Evolutionary conservation across 1,140 invertebrate species (phyloP), one percentile per base, ranked within the genome.

Genomic region (Maconellicoccus hirsutus): DNA sequence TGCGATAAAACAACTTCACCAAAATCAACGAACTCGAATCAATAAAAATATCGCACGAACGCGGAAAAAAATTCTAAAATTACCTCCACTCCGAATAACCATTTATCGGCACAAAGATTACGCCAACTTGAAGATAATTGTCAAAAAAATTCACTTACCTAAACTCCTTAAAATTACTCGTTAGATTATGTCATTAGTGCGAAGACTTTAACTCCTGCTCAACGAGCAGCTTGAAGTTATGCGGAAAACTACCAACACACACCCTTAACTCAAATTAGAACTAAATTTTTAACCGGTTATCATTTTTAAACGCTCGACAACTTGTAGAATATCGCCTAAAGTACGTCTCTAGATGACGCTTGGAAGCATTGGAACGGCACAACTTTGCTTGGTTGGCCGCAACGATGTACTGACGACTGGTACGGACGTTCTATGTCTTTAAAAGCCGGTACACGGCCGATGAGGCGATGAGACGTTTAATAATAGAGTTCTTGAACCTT

Each of bases 401-500:
- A 16, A 3, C 42, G 42, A 52, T 52, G 42, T 3, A 52, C 42
- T 52, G 42, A 16, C 16, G 6, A 52, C 6, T 52, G n/a, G 29
- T 33, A 33, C 29, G 29, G 12, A 33, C 29, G 29, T 33, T 12
- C 29, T 33, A 52, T 19, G 42, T 3, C 42, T 52, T 16, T 8
- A 33, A 33, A 33, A 52, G 42, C 42, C 42, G 42, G 10, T 52
- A 19, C n/a, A 52, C 10, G 42, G 12, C 12, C n/a, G n/a, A 14
- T 16, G 42, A 16, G n/a, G 16, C n/a, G 42, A 19, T 16, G 42
- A 16, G 42, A 19, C 6, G 42, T 52, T 52, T 52, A 52, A 52
- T 52, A 52, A 52, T 52, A 52, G 42, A 52, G 42, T 52, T 52
- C 42, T 52, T 52, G 42, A 52, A 52, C 42, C 42, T 52, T 52